Evolutionary conservation across 2,888 invertebrate species (phyloP), one percentile per base, ranked within the genome.

Genomic region (Calameuta pallipes): DNA sequence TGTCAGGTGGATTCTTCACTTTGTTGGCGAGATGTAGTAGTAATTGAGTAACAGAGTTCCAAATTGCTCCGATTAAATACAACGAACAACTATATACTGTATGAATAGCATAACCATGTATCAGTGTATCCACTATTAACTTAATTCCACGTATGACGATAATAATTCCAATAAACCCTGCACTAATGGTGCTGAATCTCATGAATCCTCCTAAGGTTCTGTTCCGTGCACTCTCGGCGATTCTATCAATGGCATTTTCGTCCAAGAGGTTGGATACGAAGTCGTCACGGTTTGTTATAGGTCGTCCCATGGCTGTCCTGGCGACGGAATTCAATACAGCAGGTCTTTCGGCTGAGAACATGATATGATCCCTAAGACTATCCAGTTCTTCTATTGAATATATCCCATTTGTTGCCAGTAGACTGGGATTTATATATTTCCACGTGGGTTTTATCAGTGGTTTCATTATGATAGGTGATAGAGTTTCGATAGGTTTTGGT

Each of bases 321-420:
- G 31, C 31, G 31, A 31, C 31, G 31, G 31, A 31, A 31, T 31
- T 31, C 31, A 31, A 31, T 31, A 31, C 31, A 31, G 31, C 31
- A 31, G 31, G 31, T 31, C 31, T 31, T 31, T 31, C 31, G 31
- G 31, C 31, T 31, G 31, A 31, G 31, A 31, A 31, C 31, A 31
- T 31, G 31, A 31, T 31, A 31, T 31, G 31, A 31, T 31, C 31
- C 31, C 31, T 31, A 31, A 31, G 31, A 31, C 31, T 31, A 31
- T 31, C 31, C 31, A 31, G 31, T 31, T 31, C 1, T 31, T 31
- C 31, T 31, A 31, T 31, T 31, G 31, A 31, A 13, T 83, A 83
- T 1, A 81, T 80, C 0, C 82, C 81, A 15, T 77, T 78, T 4
- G 56, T 36, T 1, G 81, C 81, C 0, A 83, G 70, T 12, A 9